Evolutionary conservation across 2,797 vertebrate species (phyloP).

Genomic region (Aulostomus chinensis): DNA sequence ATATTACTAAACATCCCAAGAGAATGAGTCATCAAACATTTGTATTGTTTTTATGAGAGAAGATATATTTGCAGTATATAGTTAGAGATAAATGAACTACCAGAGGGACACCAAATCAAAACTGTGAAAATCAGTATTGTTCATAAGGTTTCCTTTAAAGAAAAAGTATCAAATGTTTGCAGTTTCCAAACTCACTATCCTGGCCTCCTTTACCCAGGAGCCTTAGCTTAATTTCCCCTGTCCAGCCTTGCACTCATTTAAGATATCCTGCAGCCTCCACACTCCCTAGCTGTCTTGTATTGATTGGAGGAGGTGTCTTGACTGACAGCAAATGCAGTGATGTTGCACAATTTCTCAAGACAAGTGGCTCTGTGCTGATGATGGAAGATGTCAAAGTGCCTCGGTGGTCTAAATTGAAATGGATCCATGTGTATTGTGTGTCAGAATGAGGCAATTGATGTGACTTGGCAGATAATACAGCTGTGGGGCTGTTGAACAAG

Average conservation of each 20-base stretch:
- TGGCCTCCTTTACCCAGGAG: conserved; percentile 2
- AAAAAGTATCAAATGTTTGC: background rate
- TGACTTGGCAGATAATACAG: conserved; percentile 20
- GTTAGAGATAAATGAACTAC: no score
- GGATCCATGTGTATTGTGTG: conserved; percentile 24
- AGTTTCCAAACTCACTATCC: conserved; percentile 14
- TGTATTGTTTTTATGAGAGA: no score
- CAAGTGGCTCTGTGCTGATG: conserved; percentile 38
- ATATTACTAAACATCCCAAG: no score
- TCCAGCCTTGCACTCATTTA: background rate
- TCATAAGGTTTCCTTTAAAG: background rate
- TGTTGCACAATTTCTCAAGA: conserved; percentile 27
- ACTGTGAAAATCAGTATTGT: no score
- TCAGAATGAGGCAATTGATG: conserved; percentile 30
- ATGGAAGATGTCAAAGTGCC: conserved; percentile 37
- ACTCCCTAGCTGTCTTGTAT: conserved; percentile 25
- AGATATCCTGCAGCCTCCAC: conserved; percentile 13
- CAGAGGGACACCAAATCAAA: no score
- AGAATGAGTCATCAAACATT: no score
- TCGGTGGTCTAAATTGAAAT: conserved; percentile 50
- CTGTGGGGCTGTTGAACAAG: no score
- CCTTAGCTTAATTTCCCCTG: background rate
- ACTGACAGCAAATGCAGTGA: conserved; percentile 44
- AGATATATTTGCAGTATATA: no score
- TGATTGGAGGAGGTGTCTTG: conserved; percentile 55